Base-by-base conservation (phyloP, 2,797 vertebrate genomes). In the Spinus pinus region DNA sequence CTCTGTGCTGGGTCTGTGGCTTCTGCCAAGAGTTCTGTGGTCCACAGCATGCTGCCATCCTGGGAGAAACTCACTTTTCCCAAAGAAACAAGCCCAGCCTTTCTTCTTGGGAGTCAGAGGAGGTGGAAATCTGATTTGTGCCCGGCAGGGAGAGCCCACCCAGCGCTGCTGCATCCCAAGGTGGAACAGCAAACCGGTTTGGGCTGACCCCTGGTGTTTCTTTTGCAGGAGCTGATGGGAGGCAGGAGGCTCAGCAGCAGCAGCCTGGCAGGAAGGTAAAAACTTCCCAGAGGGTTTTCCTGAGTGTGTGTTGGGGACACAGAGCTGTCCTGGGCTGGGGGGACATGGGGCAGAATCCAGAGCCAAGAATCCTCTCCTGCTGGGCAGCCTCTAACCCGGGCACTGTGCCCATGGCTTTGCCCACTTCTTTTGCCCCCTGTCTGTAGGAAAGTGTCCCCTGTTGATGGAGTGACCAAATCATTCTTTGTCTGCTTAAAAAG, bases 251-350 rank as follows among this genome's bases (percentile, higher is more conserved):
- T 24, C 83, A n/a, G 10, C 75, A 93, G 81, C 88, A 88, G 44
- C 88, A 95, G 56, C 88, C 93, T 74, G 95, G 47, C 93, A 96
- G 77, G 67, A 96, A 96, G 97, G 97, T 97, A 96, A 96, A 77
- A 24, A 31, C 28, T 54, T 27, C 12, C 57, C 41, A 47, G 46
- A 69, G 88, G 73, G 46, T 1, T 60, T 42, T 51, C 50, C 56
- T 47, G 4, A 7, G 6, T 14, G 12, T 39, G 24, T 37, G 33
- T 14, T 44, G 56, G 71, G 80, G 51, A 57, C 56, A 23, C 64
- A 49, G 80, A 39, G 51, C 91, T 95, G 77, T 47, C 42, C 53
- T 46, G 70, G 33, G 62, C 37, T 84, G 82, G 77, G 69, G 69
- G 53, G 61, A n/a, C 33, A 19, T 2, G 7, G 53, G 67, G 33